Percentiles rank a stretch among this genome's conserved stretches.
These are phyloP conservation scores for Aeoliscus strigatus DNA, from an alignment of 2,797 vertebrate species.

Conservation along the genomic window DNA sequence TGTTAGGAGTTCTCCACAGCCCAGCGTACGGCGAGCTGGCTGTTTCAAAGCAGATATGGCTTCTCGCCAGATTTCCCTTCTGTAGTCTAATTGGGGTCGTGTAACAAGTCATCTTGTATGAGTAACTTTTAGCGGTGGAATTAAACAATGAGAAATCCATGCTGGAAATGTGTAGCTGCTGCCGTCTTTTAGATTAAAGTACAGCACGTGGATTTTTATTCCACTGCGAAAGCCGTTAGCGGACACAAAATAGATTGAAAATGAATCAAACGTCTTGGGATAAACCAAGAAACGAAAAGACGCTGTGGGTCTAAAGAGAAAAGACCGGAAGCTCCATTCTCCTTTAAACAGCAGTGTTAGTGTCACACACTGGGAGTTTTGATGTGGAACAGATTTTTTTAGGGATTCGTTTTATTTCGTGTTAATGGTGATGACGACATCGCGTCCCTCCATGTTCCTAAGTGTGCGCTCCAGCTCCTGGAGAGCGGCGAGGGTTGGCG, in stretches of 20 bases:
- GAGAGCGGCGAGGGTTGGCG: constrained; percentile 62
- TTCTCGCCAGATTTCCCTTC: constrained; percentile 52
- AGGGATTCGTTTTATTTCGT: too few relatives aligned
- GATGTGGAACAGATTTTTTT: too few relatives aligned
- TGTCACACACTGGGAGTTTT: too few relatives aligned
- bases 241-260: too few relatives aligned
- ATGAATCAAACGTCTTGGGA: constrained; percentile 27
- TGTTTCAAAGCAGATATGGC: constrained; percentile 64
- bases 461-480: constrained; percentile 59
- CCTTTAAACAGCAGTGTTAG: too few relatives aligned
- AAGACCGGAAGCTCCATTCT: too few relatives aligned
- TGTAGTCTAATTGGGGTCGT: constrained; percentile 69
- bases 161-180: constrained; percentile 31
- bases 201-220: constrained; percentile 7
- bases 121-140: constrained; percentile 55
- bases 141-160: constrained; percentile 51
- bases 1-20: constrained; percentile 56
- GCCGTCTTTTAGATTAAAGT: constrained; percentile 51
- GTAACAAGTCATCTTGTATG: constrained; percentile 55
- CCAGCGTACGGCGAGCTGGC: constrained; percentile 31
- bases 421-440: constrained; percentile 3
- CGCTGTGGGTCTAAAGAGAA: too few relatives aligned
- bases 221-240: constrained; percentile 5
- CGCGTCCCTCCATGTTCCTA: constrained; percentile 40
- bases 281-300: constrained; percentile 32